phyloP scores from a whole-genome alignment of 1,140 invertebrate species.

The Rhynchophorus ferrugineus region DNA sequence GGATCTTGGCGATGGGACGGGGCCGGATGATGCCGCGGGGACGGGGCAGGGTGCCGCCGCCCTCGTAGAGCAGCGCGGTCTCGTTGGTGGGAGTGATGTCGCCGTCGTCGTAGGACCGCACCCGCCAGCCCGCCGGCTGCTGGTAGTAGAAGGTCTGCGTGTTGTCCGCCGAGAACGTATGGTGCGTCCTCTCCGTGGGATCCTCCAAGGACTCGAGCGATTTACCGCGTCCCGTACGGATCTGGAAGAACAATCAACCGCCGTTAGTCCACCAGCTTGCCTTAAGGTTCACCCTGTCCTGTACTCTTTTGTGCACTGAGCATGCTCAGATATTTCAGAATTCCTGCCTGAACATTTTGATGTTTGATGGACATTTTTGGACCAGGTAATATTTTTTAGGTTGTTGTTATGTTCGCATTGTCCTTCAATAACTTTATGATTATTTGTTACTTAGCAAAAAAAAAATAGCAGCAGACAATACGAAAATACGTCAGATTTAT shows the following conservation, averaged over 20 bases:
- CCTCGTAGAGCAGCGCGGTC: conserved; percentile 50
- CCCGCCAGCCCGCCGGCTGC: conserved; percentile 55
- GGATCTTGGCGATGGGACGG: conserved; percentile 78
- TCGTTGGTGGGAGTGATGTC: conserved; percentile 85
- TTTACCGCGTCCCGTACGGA: conserved; percentile 67
- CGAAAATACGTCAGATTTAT: too few relatives aligned
- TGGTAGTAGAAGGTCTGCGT: conserved; percentile 47
- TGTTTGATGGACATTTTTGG: too few relatives aligned
- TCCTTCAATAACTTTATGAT: too few relatives aligned
- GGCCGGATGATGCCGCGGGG: conserved; percentile 74
- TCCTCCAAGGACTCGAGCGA: conserved; percentile 77
- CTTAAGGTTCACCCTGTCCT: too few relatives aligned
- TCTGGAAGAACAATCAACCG: conserved; percentile 41
- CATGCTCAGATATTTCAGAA: too few relatives aligned
- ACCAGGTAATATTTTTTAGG: too few relatives aligned
- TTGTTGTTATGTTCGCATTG: too few relatives aligned
- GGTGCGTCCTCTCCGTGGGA: conserved; percentile 52
- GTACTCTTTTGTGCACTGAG: too few relatives aligned
- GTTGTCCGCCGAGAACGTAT: conserved; percentile 53
- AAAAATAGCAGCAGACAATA: too few relatives aligned
- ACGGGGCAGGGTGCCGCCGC: conserved; percentile 75
- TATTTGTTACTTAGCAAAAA: too few relatives aligned
- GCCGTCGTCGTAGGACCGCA: conserved; percentile 78
- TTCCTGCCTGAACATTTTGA: too few relatives aligned
- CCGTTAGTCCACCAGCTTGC: too few relatives aligned